These are phyloP conservation scores for Picathartes gymnocephalus DNA, from an alignment of 2,113 vertebrate species.

Conservation along the genomic window DNA sequence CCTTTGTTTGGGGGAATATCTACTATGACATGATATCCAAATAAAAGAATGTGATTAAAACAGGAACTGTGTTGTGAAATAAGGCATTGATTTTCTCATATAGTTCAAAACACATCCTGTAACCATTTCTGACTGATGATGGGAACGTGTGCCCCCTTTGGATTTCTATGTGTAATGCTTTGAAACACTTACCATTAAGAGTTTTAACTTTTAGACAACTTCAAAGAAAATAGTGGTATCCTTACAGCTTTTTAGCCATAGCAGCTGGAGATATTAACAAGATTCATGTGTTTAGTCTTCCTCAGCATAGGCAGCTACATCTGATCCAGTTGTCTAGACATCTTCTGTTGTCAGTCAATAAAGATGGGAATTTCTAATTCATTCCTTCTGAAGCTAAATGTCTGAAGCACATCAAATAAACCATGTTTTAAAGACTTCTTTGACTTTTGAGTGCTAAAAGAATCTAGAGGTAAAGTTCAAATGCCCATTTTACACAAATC, in stretches of 20 bases:
- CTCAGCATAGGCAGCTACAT: not conserved
- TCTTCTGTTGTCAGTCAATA: not conserved
- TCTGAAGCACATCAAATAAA: not conserved
- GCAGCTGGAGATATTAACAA: not conserved
- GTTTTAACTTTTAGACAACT: not conserved
- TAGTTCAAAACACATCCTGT: not conserved
- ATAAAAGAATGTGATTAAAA: not conserved
- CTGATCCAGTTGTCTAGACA: not conserved
- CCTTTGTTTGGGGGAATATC: not conserved
- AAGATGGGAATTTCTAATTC: not conserved
- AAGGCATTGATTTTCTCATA: not conserved
- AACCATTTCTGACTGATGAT: not conserved
- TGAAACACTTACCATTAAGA: not conserved
- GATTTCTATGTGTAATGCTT: not conserved
- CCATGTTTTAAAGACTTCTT: not conserved
- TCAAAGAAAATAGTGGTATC: not conserved
- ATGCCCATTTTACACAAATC: not conserved
- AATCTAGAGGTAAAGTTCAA: not conserved
- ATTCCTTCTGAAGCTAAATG: not conserved
- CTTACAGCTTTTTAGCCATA: not conserved
- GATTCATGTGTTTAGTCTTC: not conserved
- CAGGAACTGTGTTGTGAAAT: not conserved
- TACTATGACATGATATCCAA: not conserved
- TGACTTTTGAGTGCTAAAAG: not conserved
- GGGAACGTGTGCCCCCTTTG: not conserved